Conservation (phyloP, 2,797 vertebrate genomes). For the Phalanger gymnotis region DNA sequence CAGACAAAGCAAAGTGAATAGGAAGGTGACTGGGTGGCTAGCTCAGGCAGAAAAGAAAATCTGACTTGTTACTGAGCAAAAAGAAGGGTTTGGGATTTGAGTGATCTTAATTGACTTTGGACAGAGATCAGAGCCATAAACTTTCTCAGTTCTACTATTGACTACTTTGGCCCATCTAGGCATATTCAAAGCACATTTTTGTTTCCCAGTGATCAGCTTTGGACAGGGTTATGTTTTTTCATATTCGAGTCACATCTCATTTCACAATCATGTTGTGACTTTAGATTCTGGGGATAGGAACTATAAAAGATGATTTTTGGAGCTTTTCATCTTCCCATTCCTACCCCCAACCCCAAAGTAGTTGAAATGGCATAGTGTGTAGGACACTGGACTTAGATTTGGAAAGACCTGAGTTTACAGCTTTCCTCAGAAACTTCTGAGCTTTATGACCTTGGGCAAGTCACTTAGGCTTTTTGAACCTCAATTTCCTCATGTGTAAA, state of each 20-base stretch:
- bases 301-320: conserved; percentile 65
- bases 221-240: conserved; percentile 22
- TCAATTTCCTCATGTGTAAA: neutral
- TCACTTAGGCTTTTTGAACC: neutral
- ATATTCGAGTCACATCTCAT: conserved; percentile 31
- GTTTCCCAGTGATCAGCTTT: neutral
- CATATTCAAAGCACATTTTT: neutral
- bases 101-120: conserved; percentile 32
- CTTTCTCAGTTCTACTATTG: conserved; percentile 33
- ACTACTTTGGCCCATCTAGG: neutral
- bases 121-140: conserved; percentile 48
- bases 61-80: neutral
- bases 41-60: neutral
- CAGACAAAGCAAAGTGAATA: neutral
- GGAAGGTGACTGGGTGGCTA: neutral
- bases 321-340: conserved; percentile 67
- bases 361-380: conserved; percentile 22
- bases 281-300: conserved; percentile 38
- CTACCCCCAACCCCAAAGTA: conserved; percentile 16
- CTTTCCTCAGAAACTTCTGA: neutral
- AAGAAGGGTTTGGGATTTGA: conserved; percentile 22
- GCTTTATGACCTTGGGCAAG: neutral
- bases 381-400: neutral
- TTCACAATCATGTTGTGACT: conserved; percentile 58
- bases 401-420: neutral